Percentiles rank a stretch among this genome's conserved stretches.
These are phyloP conservation scores for Cerastis leucographa DNA, from an alignment of 2,888 invertebrate species.

Conservation along the genomic window DNA sequence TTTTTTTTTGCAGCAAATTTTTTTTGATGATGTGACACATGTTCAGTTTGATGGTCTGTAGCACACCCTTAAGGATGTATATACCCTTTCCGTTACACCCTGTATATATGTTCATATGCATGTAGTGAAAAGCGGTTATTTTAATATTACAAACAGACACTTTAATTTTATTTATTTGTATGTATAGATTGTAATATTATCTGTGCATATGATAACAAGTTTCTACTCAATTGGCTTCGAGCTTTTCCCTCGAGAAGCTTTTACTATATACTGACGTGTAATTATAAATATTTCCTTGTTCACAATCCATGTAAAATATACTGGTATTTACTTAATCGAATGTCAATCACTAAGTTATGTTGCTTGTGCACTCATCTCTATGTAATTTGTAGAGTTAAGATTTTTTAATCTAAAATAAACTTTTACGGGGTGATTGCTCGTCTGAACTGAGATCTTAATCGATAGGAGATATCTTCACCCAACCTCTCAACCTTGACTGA, in stretches of 20 bases:
- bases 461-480: conserved; percentile 14
- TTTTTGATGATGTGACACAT: too few species aligned
- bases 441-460: conserved; percentile 26
- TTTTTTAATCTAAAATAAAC: conserved; percentile 39
- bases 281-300: conserved; percentile 26
- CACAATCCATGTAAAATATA: conserved; percentile 9
- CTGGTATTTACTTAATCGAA: conserved; percentile 4
- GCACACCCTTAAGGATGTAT: too few species aligned
- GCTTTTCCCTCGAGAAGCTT: conserved; percentile 13
- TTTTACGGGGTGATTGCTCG: conserved; percentile 12
- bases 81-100: too few species aligned
- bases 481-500: conserved; percentile 31
- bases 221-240: conserved; percentile 21
- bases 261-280: conserved; percentile 30
- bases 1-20: too few species aligned
- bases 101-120: too few species aligned
- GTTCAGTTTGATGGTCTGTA: too few species aligned
- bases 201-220: conserved; percentile 18
- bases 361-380: background rate
- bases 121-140: too few species aligned
- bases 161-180: too few species aligned
- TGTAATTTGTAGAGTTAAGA: background rate
- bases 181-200: too few species aligned
- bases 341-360: background rate
- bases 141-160: too few species aligned